Conservation (phyloP, 2,113 vertebrate genomes). For the Anoura caudifer region DNA sequence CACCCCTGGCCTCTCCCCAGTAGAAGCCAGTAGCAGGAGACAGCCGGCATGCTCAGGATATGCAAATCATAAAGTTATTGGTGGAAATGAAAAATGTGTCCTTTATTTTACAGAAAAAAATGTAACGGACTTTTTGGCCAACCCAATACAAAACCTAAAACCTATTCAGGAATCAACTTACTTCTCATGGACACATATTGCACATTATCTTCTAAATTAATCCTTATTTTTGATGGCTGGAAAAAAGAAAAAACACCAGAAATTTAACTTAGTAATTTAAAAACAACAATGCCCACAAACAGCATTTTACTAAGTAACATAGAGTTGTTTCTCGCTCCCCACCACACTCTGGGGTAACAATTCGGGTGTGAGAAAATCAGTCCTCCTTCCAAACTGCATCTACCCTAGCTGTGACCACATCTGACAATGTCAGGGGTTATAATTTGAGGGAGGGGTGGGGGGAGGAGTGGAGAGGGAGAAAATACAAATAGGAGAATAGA, state of each 20-base stretch:
- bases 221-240: conserved; percentile 70
- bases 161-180: conserved; percentile 75
- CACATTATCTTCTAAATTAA: conserved; percentile 66
- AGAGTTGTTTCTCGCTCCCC: background rate
- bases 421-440: background rate
- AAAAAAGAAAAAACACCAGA: conserved; percentile 34
- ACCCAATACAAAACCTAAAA: background rate
- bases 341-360: background rate
- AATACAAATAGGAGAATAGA: background rate
- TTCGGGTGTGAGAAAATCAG: background rate
- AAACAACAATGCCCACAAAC: background rate
- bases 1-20: too few species aligned
- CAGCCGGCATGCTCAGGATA: too few species aligned
- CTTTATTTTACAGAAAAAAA: too few species aligned
- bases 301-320: background rate
- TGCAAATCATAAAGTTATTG: too few species aligned
- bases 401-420: background rate
- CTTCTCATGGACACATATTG: conserved; percentile 74
- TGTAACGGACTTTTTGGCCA: too few species aligned
- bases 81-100: too few species aligned
- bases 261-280: conserved; percentile 29
- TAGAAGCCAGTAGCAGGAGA: too few species aligned
- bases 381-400: background rate
- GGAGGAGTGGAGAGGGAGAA: too few species aligned
- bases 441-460: background rate